phyloP scores from a whole-genome alignment of 2,888 invertebrate genomes.

The Steinernema scapterisci region DNA sequence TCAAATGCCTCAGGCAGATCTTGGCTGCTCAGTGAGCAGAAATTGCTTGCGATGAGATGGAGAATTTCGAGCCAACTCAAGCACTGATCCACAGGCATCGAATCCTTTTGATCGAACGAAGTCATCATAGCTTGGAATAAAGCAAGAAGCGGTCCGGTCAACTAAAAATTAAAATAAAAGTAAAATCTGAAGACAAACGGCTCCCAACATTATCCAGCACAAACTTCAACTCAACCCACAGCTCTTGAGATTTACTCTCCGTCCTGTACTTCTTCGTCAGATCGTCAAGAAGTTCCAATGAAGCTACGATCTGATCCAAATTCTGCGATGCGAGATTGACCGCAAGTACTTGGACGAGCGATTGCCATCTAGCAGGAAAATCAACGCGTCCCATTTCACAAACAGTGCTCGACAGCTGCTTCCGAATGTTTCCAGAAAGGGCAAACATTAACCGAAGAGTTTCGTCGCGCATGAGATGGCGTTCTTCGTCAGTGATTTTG shows the following conservation, averaged over 20 bases:
- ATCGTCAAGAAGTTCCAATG: slow-evolving; percentile 91
- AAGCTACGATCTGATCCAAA: slow-evolving; percentile 90
- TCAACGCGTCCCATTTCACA: slow-evolving; percentile 72
- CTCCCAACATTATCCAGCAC: slow-evolving; percentile 78
- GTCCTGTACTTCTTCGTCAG: slow-evolving; percentile 85
- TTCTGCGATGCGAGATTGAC: slow-evolving; percentile 75
- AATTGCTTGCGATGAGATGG: slow-evolving; percentile 76
- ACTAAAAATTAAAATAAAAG: neutral
- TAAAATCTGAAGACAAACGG: neutral
- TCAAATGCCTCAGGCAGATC: slow-evolving; percentile 99
- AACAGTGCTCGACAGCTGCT: slow-evolving; percentile 76
- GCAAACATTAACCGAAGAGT: slow-evolving; percentile 83
- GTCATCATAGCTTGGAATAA: slow-evolving; percentile 3
- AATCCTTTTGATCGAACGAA: neutral
- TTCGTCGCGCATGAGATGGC: slow-evolving; percentile 72
- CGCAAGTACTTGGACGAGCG: slow-evolving; percentile 88
- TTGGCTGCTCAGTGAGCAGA: slow-evolving; percentile 94
- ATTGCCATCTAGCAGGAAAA: slow-evolving; percentile 95
- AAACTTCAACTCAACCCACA: slow-evolving; percentile 96
- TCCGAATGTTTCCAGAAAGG: slow-evolving; percentile 86
- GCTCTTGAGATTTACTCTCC: slow-evolving; percentile 89
- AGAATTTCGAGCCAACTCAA: slow-evolving; percentile 46
- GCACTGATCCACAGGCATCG: slow-evolving; percentile 17
- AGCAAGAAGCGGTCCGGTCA: slow-evolving; percentile 10
- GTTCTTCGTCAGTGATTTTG: slow-evolving; percentile 47